These are phyloP conservation scores for Sarcoramphus papa DNA, from an alignment of 2,797 vertebrate species.

Conservation along the genomic window DNA sequence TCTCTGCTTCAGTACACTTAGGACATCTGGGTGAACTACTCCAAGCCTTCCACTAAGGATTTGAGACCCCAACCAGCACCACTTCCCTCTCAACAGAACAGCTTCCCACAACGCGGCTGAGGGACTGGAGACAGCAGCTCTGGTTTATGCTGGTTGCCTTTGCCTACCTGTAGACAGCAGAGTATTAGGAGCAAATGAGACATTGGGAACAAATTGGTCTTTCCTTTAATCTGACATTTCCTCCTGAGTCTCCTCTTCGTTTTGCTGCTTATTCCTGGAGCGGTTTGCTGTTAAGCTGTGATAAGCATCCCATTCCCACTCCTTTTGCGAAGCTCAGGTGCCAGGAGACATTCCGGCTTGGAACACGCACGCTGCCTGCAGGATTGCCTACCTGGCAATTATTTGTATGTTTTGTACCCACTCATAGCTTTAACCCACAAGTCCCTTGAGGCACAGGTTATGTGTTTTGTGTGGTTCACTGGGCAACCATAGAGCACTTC, in stretches of 20 bases:
- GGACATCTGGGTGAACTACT: background rate
- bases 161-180: background rate
- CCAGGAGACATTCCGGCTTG: background rate
- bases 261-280: background rate
- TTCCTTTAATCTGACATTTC: background rate
- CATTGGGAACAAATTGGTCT: background rate
- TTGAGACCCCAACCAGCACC: background rate
- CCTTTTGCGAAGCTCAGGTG: background rate
- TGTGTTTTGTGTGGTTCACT: slow-evolving; percentile 21
- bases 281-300: background rate
- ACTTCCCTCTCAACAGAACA: background rate
- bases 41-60: background rate
- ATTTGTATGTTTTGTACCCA: background rate
- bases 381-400: background rate
- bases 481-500: background rate
- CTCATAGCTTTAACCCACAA: background rate
- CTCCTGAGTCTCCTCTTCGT: background rate
- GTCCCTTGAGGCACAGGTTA: slow-evolving; percentile 9
- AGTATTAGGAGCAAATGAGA: background rate
- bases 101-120: fast-evolving
- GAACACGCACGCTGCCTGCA: background rate
- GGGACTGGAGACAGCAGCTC: background rate
- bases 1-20: background rate
- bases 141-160: background rate
- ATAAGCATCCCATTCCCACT: background rate